Conservation (phyloP, 2,888 invertebrate species). For the Erebia aethiops region DNA sequence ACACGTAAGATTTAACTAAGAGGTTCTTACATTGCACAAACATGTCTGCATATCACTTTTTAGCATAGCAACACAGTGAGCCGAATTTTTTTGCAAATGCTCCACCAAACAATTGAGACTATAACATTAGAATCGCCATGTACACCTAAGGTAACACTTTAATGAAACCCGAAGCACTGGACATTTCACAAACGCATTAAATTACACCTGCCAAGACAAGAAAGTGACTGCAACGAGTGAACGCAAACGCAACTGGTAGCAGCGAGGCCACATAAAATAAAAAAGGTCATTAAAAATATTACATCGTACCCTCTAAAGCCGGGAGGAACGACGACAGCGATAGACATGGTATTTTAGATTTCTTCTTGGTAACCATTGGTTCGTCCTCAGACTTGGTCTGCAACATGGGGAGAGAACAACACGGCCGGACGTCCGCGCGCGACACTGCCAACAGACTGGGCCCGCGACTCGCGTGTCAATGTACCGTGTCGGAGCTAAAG, state of each 20-base stretch:
- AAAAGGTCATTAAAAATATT: conserved; percentile 61
- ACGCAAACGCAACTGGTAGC: conserved; percentile 76
- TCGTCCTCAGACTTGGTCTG: conserved; percentile 73
- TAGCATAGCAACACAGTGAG: conserved; percentile 13
- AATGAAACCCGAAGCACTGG: conserved; percentile 46
- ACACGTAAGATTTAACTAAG: not conserved
- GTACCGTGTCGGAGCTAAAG: conserved; percentile 68
- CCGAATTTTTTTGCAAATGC: not conserved
- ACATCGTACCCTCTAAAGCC: conserved; percentile 74
- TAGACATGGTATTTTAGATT: conserved; percentile 78
- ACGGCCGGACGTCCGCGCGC: conserved; percentile 73
- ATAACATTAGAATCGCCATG: not conserved
- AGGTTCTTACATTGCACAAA: conserved; percentile 22
- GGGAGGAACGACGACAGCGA: conserved; percentile 76
- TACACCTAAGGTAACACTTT: conserved; percentile 50
- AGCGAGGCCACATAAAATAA: conserved; percentile 62
- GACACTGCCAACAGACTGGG: conserved; percentile 66
- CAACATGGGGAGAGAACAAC: conserved; percentile 63
- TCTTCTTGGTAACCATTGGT: conserved; percentile 78
- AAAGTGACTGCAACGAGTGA: conserved; percentile 79
- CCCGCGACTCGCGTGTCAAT: conserved; percentile 59
- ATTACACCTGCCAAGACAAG: conserved; percentile 77
- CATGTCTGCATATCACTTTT: conserved; percentile 9
- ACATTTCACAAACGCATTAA: conserved; percentile 66
- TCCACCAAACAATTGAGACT: not conserved